Base-by-base conservation (phyloP, 2,797 vertebrate genomes). In the Liparis tanakae region DNA sequence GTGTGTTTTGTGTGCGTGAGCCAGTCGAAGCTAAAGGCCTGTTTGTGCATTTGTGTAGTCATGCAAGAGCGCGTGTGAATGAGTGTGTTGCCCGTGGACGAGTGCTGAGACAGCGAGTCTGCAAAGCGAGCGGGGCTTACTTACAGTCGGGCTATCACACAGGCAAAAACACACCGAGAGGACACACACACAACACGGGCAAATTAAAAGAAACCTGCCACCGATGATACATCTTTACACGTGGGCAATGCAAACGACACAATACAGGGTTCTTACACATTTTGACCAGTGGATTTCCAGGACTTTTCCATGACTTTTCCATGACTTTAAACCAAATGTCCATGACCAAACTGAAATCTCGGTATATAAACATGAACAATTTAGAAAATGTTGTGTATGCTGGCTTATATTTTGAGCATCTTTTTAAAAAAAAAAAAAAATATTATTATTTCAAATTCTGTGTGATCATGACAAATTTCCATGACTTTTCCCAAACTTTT, bases 1-100 rank as follows among this genome's bases (percentile, higher is more conserved):
- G 78, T 61, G 87, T 82, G 86, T 82, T 87, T 70, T 65, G 83
- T 85, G 86, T 85, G 83, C 76, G 72, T 87, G 91, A 89, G 86
- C 79, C 79, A 74, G 88, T 72, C 64, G 13, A 74, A 85, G 89
- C 83, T 76, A 61, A 84, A 68, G 85, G 3, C 86, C 78, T 69
- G 90, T 85, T 89, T 89, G 89, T 90, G 87, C 87, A 87, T 92
- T 91, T 89, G 91, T 68, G 88, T 20, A 87, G 82, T 88, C 88
- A 87, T 87, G 88, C 84, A 75, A 89, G 77, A 89, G 85, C 69
- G 65, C 74, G 82, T 88, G 91, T 86, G 91, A 90, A 83, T 85
- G 83, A 88, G 69, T 67, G 85, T 74, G 85, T 61, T 76, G 83
- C 85, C 72, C 12, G 77, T 79, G 82, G 73, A 81, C 79, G 91